Conservation (phyloP, 2,888 invertebrate genomes). For the Lasioglossum leucozonium region DNA sequence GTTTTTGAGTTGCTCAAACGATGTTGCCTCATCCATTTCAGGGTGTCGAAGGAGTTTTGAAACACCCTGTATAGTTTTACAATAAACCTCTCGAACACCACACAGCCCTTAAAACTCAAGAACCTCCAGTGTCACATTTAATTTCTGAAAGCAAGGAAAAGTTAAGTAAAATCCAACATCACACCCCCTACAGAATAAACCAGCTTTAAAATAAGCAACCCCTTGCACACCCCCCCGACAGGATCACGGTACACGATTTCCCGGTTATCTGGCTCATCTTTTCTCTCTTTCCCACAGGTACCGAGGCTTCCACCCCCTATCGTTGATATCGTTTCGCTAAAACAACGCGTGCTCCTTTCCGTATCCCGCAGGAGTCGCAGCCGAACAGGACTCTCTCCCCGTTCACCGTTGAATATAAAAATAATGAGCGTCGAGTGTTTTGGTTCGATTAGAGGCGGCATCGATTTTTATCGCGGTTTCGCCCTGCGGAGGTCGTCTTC, state of each 20-base stretch:
- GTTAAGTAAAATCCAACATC: neutral
- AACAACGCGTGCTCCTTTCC: neutral
- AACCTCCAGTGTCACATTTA: neutral
- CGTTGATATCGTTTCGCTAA: neutral
- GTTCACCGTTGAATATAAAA: constrained; percentile 67
- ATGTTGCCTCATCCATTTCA: too few relatives aligned
- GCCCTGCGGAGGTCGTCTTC: constrained; percentile 50
- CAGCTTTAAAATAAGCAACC: neutral
- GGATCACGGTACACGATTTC: neutral
- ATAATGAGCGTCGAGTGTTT: constrained; percentile 79
- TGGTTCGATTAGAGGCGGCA: constrained; percentile 79
- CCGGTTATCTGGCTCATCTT: neutral
- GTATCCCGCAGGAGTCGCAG: neutral
- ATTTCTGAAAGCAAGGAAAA: neutral
- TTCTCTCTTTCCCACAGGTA: neutral
- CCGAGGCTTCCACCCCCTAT: neutral
- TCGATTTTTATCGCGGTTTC: constrained; percentile 75
- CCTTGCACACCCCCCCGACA: neutral
- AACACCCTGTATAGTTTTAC: too few relatives aligned
- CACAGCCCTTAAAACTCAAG: too few relatives aligned
- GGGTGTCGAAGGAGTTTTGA: too few relatives aligned
- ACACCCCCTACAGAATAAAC: neutral
- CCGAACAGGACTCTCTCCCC: neutral
- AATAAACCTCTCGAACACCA: too few relatives aligned
- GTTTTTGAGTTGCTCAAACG: too few relatives aligned